Conservation (phyloP, 2,113 vertebrate species). For the Antennarius striatus region DNA sequence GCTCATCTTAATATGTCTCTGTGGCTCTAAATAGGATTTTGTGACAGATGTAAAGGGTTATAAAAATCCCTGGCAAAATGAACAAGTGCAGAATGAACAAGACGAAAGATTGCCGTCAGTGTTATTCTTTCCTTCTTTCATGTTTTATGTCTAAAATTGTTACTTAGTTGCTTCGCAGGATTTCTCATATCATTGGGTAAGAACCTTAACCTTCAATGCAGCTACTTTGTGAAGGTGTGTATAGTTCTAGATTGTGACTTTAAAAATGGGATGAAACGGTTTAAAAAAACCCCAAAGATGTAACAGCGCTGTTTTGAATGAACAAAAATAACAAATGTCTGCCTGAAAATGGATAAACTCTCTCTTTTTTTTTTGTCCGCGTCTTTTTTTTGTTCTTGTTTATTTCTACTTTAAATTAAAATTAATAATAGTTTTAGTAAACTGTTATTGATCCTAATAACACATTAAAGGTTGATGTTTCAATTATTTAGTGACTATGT, state of each 20-base stretch:
- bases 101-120: not conserved
- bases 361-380: fast-evolving
- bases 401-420: no score
- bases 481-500: not conserved
- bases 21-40: no score
- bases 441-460: no score
- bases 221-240: not conserved
- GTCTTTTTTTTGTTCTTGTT: not conserved
- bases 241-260: no score
- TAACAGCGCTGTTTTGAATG: not conserved
- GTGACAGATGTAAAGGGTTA: no score
- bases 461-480: no score
- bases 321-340: not conserved
- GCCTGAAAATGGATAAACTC: not conserved
- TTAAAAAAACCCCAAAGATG: no score
- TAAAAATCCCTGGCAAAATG: not conserved
- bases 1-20: no score
- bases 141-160: not conserved
- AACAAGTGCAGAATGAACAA: not conserved
- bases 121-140: not conserved
- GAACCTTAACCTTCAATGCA: not conserved
- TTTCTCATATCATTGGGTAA: not conserved
- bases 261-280: no score
- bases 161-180: not conserved
- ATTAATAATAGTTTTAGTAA: no score